phyloP scores from a whole-genome alignment of 1,140 invertebrate species.

The Hyphantria cunea region DNA sequence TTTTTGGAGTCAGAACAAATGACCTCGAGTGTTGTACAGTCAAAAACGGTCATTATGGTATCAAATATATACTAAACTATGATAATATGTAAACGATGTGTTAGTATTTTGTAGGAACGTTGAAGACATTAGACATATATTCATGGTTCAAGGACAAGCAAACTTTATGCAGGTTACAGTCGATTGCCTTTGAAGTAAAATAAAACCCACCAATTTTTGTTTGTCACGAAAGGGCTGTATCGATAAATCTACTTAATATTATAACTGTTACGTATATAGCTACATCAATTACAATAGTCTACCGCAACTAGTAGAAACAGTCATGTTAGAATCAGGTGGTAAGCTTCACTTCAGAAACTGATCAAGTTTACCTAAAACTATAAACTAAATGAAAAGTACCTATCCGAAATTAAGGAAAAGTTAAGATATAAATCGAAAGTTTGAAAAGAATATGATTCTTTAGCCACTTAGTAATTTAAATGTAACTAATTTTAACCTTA shows the following conservation, averaged over 20 bases:
- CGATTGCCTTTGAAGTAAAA: constrained; percentile 19
- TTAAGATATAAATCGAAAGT: no score
- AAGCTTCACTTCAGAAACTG: no score
- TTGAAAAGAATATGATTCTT: no score
- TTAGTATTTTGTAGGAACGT: constrained; percentile 10
- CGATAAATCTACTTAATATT: constrained; percentile 12
- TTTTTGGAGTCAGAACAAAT: constrained; percentile 6
- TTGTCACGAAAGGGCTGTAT: constrained; percentile 19
- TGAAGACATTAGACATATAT: constrained; percentile 20
- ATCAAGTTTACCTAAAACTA: no score
- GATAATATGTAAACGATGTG: constrained; percentile 45
- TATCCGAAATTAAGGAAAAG: no score
- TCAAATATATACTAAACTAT: constrained; percentile 34
- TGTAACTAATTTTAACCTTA: no score
- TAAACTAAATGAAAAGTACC: no score
- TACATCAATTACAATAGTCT: no score
- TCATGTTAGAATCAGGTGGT: no score
- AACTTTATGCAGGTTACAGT: constrained; percentile 22
- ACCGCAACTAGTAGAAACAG: no score
- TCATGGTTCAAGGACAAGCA: constrained; percentile 18
- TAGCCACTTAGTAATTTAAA: no score
- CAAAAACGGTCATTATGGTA: constrained; percentile 31
- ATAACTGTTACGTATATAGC: constrained; percentile 1
- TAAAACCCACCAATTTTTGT: constrained; percentile 13
- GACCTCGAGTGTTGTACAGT: constrained; percentile 20